Evolutionary conservation across 2,113 vertebrate species (phyloP).

Genomic region (Pavo muticus): DNA sequence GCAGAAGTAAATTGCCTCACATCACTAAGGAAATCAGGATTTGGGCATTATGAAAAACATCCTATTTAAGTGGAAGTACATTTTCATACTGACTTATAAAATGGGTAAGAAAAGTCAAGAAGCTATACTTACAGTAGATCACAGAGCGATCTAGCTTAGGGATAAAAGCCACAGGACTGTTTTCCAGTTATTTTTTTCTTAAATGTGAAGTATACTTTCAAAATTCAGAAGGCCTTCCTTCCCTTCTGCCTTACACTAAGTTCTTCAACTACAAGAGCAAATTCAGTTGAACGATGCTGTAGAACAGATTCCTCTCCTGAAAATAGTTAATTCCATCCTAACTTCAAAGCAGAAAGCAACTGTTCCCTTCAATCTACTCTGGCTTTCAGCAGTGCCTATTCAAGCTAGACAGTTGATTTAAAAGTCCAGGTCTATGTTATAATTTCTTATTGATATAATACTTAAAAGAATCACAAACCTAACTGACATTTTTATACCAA

Average conservation of each 20-base stretch:
- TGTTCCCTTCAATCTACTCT: constrained; percentile 3
- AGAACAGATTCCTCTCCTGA: constrained; percentile 15
- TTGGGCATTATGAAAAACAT: background rate
- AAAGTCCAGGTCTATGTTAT: background rate
- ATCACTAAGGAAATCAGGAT: background rate
- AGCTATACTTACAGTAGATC: background rate
- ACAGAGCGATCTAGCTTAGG: background rate
- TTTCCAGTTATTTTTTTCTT: background rate
- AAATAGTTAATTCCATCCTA: constrained; percentile 36
- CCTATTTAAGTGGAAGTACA: background rate
- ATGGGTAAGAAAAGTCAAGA: background rate
- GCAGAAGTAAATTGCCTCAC: background rate
- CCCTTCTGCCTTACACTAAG: background rate
- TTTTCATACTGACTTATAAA: background rate
- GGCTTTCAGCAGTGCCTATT: constrained; percentile 24
- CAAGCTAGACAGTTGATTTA: constrained; percentile 13
- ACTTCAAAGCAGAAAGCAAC: constrained; percentile 45
- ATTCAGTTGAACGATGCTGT: background rate
- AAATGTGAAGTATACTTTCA: background rate
- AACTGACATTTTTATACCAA: constrained; percentile 56
- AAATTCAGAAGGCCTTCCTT: background rate
- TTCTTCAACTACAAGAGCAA: background rate
- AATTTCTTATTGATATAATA: constrained; percentile 36
- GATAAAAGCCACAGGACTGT: background rate
- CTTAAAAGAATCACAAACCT: constrained; percentile 55